A percentile compares a stretch with the other conserved stretches of the same genome.
Conservation (phyloP, 2,888 invertebrate genomes). For the Cecidostiba fungosa region DNA sequence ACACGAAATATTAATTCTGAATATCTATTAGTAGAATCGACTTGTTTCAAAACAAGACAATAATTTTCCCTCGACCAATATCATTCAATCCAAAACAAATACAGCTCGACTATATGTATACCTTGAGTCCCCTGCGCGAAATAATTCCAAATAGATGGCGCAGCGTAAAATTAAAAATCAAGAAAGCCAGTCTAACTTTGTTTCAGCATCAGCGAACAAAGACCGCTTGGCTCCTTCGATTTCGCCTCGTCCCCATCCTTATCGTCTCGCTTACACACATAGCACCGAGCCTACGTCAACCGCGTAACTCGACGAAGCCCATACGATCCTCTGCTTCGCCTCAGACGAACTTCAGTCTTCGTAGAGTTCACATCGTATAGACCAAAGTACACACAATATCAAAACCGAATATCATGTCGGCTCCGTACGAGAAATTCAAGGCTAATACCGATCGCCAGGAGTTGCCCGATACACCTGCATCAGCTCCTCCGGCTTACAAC, state of each 20-base stretch:
- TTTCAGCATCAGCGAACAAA: background rate
- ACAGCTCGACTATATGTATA: too few relatives aligned
- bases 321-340: background rate
- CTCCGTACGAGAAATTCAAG: background rate
- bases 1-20: too few relatives aligned
- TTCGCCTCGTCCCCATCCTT: background rate
- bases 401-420: background rate
- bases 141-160: too few relatives aligned
- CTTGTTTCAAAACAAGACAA: too few relatives aligned
- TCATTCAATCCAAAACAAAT: too few relatives aligned
- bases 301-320: background rate
- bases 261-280: conserved; percentile 3
- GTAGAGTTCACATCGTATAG: background rate
- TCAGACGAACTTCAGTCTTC: background rate
- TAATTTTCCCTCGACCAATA: too few relatives aligned
- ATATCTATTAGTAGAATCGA: too few relatives aligned
- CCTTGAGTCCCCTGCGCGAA: too few relatives aligned
- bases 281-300: background rate
- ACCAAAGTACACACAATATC: background rate
- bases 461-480: background rate
- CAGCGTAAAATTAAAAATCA: too few relatives aligned
- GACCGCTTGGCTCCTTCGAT: background rate
- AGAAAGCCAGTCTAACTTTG: too few relatives aligned
- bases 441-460: background rate
- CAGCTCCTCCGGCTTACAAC: background rate